Evolutionary conservation across 2,888 invertebrate species (phyloP), one percentile per base, ranked within the genome.

Genomic region (Tetheella fluctuosa): DNA sequence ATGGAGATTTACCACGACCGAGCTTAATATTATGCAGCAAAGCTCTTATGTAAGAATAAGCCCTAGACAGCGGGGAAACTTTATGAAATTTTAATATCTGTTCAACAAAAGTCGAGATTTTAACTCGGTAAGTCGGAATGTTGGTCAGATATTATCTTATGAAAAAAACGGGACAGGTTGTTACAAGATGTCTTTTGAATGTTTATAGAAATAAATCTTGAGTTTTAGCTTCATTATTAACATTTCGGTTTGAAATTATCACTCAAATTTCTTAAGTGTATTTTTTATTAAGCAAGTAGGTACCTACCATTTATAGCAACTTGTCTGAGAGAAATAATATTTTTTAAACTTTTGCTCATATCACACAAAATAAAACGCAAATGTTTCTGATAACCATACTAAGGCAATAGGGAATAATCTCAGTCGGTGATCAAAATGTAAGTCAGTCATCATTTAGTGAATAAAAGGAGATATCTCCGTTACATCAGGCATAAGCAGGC

Each of bases 31-130:
- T 80, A 82, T 78, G 78, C 82, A 77, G 75, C 73, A 74, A 55
- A 79, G 82, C 79, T 83, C 73, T 79, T 80, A 82, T 77, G 77
- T 81, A 85, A 83, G 80, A 83, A 82, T 83, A 82, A 83, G 80
- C 82, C 80, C 82, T 80, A 83, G 80, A 81, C 75, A 73, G 79
- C 76, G 77, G 63, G 64, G 77, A 74, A 83, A 84, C 82, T 85
- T 86, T 84, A 80, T 87, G 83, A 88, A 89, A 85, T 82, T 88
- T 89, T 89, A 84, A 89, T 88, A 88, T 83, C 76, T 70, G 71
- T 71, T 72, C 73, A 74, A 76, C 74, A 74, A 78, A 79, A 81
- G 77, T 77, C 65, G 68, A 70, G 69, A 68, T 69, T 79, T 71
- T 76, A 75, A 77, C 71, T 73, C 67, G 61, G 73, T 73, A 69